Evolutionary conservation across 2,888 invertebrate genomes (phyloP).

Genomic region (Cotesia congregata): DNA sequence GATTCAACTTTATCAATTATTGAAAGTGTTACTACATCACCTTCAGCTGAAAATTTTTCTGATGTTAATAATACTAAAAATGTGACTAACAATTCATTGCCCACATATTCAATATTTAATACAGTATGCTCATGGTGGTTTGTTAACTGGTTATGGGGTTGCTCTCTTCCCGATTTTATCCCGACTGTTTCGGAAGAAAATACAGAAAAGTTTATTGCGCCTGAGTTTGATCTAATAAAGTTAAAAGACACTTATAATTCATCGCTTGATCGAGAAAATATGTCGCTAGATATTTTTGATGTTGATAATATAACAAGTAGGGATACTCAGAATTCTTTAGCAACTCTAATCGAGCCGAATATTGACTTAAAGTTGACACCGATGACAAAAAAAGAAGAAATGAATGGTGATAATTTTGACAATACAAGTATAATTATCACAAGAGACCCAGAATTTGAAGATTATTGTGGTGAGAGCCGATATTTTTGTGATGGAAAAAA

Average conservation of each 20-base stretch:
- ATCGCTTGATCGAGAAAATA: background rate
- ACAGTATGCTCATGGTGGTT: conserved; percentile 15
- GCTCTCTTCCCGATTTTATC: background rate
- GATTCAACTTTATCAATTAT: conserved; percentile 11
- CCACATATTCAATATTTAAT: background rate
- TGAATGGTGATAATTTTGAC: background rate
- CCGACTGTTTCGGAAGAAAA: conserved; percentile 7
- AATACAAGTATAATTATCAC: background rate
- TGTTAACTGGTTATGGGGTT: background rate
- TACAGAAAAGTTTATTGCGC: background rate
- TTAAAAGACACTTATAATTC: background rate
- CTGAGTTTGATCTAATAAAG: background rate
- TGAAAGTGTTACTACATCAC: conserved; percentile 5
- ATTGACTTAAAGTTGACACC: background rate
- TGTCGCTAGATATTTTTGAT: background rate
- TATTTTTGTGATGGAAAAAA: conserved; percentile 50
- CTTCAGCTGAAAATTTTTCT: conserved; percentile 13
- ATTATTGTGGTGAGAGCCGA: conserved; percentile 46
- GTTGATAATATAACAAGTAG: background rate
- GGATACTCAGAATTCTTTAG: background rate
- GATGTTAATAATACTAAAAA: conserved; percentile 16
- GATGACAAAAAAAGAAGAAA: background rate
- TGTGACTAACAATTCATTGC: background rate
- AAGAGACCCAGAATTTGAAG: background rate
- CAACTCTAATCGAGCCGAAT: no score